These are phyloP conservation scores for Falco novaeseelandiae DNA, from an alignment of 2,797 vertebrate species.

Conservation along the genomic window DNA sequence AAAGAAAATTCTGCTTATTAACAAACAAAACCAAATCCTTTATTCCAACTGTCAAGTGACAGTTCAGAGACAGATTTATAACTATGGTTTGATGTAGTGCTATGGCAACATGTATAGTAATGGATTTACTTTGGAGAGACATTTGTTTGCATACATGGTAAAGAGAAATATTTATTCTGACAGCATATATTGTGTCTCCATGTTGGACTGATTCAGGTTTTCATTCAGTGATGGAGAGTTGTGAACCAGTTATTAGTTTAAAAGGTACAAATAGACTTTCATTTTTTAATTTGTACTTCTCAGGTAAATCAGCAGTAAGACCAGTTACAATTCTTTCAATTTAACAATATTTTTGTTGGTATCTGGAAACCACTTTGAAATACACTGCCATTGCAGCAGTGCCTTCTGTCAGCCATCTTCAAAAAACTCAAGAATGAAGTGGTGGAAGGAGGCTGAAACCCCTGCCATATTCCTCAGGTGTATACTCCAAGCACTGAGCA, in stretches of 20 bases:
- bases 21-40: not conserved
- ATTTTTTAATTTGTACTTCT: not conserved
- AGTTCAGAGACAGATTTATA: not conserved
- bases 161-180: conserved; percentile 20
- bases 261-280: not conserved
- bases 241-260: not conserved
- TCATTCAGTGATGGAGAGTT: not conserved
- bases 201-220: not conserved
- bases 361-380: not conserved
- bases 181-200: not conserved
- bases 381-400: not conserved
- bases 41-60: not conserved
- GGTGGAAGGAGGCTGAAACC: not conserved
- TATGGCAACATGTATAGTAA: not conserved
- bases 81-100: not conserved
- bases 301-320: not conserved
- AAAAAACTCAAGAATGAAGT: not conserved
- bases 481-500: not conserved
- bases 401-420: not conserved
- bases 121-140: not conserved
- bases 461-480: not conserved
- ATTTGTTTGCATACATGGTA: not conserved
- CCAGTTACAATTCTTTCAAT: not conserved
- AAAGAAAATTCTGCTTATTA: not conserved
- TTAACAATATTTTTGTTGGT: not conserved